A percentile compares a stretch with the other conserved stretches of the same genome.
Conservation (phyloP, 2,888 invertebrate genomes). For the Cyclophora albipunctata region DNA sequence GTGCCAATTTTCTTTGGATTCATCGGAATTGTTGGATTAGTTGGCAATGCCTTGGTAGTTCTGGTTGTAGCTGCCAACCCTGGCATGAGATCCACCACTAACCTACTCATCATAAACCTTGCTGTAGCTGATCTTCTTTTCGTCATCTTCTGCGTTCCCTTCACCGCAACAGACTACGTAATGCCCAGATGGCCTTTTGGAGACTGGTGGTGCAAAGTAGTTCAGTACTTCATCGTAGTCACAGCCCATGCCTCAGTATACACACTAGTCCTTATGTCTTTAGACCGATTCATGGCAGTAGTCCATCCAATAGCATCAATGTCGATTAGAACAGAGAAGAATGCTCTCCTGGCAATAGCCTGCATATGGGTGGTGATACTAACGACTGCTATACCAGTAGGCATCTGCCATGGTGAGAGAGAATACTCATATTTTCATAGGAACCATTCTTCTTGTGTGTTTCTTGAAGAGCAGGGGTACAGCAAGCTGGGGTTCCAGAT, state of each 20-base stretch:
- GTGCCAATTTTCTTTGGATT: constrained; percentile 90
- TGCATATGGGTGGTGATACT: constrained; percentile 88
- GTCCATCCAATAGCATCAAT: constrained; percentile 94
- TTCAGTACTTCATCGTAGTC: constrained; percentile 93
- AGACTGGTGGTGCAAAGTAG: constrained; percentile 90
- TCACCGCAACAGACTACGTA: constrained; percentile 93
- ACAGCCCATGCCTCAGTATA: constrained; percentile 96
- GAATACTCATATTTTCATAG: constrained; percentile 78
- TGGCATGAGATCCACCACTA: constrained; percentile 95
- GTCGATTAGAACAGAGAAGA: constrained; percentile 87
- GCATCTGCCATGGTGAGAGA: constrained; percentile 84
- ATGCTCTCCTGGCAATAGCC: constrained; percentile 85
- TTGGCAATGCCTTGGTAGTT: constrained; percentile 92
- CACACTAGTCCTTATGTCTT: constrained; percentile 93
- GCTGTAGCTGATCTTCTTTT: constrained; percentile 94
- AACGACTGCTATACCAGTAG: constrained; percentile 84
- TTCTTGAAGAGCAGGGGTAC: constrained; percentile 77
- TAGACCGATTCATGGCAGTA: constrained; percentile 94
- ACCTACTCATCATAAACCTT: constrained; percentile 91
- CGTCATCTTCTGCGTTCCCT: constrained; percentile 94
- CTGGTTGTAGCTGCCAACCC: constrained; percentile 91
- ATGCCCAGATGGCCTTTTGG: constrained; percentile 94
- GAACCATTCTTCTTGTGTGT: constrained; percentile 81
- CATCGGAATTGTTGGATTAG: constrained; percentile 89
- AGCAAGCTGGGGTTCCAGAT: constrained; percentile 81